Percentiles rank a stretch among this genome's conserved stretches.
Evolutionary conservation across 2,888 invertebrate species (phyloP).

Genomic region (Nephrocerus scutellatus): DNA sequence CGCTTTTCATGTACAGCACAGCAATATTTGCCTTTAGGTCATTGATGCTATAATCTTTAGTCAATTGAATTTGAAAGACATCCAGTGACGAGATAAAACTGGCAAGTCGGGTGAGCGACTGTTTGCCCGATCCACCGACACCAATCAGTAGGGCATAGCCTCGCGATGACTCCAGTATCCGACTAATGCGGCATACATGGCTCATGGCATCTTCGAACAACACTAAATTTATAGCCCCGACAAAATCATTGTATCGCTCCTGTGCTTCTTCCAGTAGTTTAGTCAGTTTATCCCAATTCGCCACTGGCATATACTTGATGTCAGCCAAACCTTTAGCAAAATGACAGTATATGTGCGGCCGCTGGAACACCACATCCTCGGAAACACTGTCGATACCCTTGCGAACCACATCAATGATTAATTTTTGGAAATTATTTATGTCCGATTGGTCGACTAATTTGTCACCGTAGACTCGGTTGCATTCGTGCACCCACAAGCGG

Average conservation of each 20-base stretch:
- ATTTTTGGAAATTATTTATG: slow-evolving; percentile 63
- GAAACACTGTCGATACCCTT: slow-evolving; percentile 69
- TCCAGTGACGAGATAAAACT: slow-evolving; percentile 86
- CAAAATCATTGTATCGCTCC: slow-evolving; percentile 78
- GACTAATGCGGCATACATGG: slow-evolving; percentile 85
- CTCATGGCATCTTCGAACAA: slow-evolving; percentile 93
- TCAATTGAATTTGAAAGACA: slow-evolving; percentile 88
- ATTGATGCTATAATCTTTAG: slow-evolving; percentile 75
- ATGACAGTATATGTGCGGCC: slow-evolving; percentile 84
- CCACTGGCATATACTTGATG: slow-evolving; percentile 79
- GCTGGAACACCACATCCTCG: slow-evolving; percentile 62
- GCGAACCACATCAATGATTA: slow-evolving; percentile 67
- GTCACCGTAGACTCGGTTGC: slow-evolving; percentile 83
- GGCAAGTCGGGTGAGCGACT: slow-evolving; percentile 80
- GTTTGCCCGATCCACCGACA: slow-evolving; percentile 93
- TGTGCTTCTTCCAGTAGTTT: slow-evolving; percentile 74
- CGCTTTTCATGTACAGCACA: slow-evolving; percentile 75
- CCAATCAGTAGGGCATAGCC: slow-evolving; percentile 90
- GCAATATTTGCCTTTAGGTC: slow-evolving; percentile 73
- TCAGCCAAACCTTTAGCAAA: slow-evolving; percentile 89
- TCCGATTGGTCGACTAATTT: slow-evolving; percentile 79
- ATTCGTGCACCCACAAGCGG: slow-evolving; percentile 84
- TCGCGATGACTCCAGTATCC: slow-evolving; percentile 84
- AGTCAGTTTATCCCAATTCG: slow-evolving; percentile 62
- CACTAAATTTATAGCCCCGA: slow-evolving; percentile 87